Evolutionary conservation across 2,888 invertebrate species (phyloP), one percentile per base, ranked within the genome.

Genomic region (Tenthredo scrophulariae): DNA sequence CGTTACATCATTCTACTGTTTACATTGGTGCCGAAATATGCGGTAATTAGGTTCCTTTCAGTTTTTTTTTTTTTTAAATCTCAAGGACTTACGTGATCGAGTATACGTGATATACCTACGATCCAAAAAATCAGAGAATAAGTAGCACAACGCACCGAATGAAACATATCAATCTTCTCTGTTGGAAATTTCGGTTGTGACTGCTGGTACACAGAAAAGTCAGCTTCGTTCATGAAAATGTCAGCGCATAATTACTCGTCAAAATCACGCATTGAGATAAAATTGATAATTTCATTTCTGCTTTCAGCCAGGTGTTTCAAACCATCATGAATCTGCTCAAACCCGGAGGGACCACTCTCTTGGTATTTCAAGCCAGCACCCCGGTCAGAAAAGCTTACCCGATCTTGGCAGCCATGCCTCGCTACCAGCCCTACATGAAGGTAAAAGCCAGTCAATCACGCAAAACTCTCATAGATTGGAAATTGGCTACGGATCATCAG

Each of bases 1-100:
- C 90, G 95, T 95, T 0, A 95, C 97, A 84, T 97, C 97, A 0
- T 97, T 97, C 91, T 97, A 97, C 91, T 96, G 97, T 86, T 93
- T 97, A 4, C 97, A 97, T 90, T 97, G 97, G 97, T 95, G 97
- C 50, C 95, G 95, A 22, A 13, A 18, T 29, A 62, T 79, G 33
- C 62, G 67, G 26, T n/a, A 62, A 18, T 54, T 40, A 22, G 15
- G 3, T 70, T n/a, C 22, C 74, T 43, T 43, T 13, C 13, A 43
- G 1, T 18, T 50, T 50, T 50, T 4, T 6, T 50, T 50, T n/a
- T 46, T 50, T n/a, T n/a, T n/a, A n/a, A 18, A 37, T 65, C 29
- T 5, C 58, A 7, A 46, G 43, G 18, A 7, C 10, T 62, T n/a
- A 62, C 79, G 2, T 0, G 18, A n/a, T 2, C 33, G 26, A 43